Evolutionary conservation across 2,888 invertebrate genomes (phyloP), one percentile per base, ranked within the genome.

Genomic region (Erebia epiphron): DNA sequence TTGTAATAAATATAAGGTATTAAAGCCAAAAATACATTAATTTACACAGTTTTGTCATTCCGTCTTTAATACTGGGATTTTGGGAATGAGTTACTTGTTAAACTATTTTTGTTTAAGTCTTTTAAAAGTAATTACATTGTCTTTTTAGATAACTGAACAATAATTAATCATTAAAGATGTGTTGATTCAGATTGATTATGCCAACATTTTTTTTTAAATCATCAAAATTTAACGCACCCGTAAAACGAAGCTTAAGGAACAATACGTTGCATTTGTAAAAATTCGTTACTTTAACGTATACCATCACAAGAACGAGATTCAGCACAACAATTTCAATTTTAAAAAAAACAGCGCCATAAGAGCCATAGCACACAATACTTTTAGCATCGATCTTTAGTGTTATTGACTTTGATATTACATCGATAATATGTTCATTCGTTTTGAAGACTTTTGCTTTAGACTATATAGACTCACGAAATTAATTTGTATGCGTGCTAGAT

Each of bases 1-100:
- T 92, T 82, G 83, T 79, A 79, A 87, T 87, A 88, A 86, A 87
- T 86, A 86, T 84, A 86, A 83, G 80, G 79, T 81, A 83, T 87
- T 88, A 88, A 88, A 88, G 87, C 88, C 87, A 85, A 88, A 82
- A 83, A 83, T 83, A 84, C 75, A 80, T 79, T 71, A 80, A 78
- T 77, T 77, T 78, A 78, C 78, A 78, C 77, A 80, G 77, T 80
- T 80, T 79, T 77, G 74, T 79, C 79, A 76, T 78, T 73, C 52
- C 66, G 26, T 73, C 69, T 10, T 74, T 89, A 88, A 88, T 87
- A 89, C 90, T 90, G 87, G 85, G 81, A 78, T 83, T 54, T 68
- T 52, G 84, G 88, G 88, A 90, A 89, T 90, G 86, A 88, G 85
- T 71, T 64, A 46, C 11, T 41, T 57, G 26, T 64, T 26, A 14